Evolutionary conservation across 2,113 vertebrate species (phyloP).

Genomic region (Ornithorhynchus anatinus): DNA sequence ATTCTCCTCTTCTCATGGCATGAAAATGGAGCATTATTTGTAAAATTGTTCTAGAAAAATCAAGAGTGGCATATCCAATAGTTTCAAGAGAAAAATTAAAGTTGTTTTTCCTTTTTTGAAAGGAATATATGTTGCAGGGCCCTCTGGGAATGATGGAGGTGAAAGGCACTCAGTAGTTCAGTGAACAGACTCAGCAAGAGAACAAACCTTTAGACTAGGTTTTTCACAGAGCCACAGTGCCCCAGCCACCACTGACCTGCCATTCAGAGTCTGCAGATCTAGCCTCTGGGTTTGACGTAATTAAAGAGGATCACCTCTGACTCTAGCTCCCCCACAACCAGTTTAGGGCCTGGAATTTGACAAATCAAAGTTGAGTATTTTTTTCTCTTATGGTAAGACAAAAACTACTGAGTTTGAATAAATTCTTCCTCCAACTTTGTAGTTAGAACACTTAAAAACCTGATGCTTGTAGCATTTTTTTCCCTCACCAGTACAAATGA

Average conservation of each 20-base stretch:
- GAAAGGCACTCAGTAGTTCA: background rate
- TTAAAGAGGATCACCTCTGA: background rate
- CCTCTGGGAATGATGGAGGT: background rate
- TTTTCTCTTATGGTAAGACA: fast-evolving
- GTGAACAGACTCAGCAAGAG: background rate
- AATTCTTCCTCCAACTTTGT: background rate
- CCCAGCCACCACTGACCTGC: fast-evolving
- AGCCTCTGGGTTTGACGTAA: too few species aligned
- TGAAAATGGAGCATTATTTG: background rate
- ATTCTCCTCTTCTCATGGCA: fast-evolving
- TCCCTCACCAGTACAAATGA: background rate
- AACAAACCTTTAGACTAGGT: background rate
- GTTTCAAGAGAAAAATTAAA: background rate
- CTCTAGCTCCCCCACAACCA: too few species aligned
- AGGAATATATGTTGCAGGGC: fast-evolving
- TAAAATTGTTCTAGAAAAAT: background rate
- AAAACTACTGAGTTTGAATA: fast-evolving
- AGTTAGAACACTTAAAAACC: background rate
- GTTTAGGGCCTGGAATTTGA: background rate
- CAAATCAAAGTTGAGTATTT: background rate
- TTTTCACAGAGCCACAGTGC: background rate
- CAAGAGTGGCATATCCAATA: background rate
- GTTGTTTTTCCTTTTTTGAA: background rate
- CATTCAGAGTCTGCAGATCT: background rate
- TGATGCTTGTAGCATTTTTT: background rate